A percentile compares a stretch with the other conserved stretches of the same genome.
Conservation (phyloP, 1,140 invertebrate genomes). For the Caenorhabditis latens region DNA sequence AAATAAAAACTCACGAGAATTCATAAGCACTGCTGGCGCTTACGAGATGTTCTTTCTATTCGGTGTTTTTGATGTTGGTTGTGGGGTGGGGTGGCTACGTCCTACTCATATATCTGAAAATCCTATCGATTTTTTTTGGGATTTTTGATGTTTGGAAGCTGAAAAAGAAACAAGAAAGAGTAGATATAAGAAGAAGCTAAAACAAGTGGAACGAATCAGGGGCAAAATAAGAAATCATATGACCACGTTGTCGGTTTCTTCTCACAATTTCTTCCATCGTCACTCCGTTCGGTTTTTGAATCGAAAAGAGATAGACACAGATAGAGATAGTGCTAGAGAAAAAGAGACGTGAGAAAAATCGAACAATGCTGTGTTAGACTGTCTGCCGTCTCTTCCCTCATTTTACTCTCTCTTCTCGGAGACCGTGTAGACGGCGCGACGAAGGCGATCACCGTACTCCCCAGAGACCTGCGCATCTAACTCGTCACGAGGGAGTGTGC, state of each 20-base stretch:
- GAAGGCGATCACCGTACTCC: background rate
- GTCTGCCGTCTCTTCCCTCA: background rate
- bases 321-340: background rate
- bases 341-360: background rate
- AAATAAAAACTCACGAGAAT: conserved; percentile 13
- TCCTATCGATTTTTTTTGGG: background rate
- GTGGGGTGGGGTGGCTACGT: conserved; percentile 2
- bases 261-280: no score
- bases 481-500: background rate
- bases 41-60: conserved; percentile 12
- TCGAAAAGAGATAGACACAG: background rate
- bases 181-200: background rate
- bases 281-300: background rate
- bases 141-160: background rate
- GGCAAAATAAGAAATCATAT: no score
- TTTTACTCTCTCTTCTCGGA: background rate
- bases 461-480: conserved; percentile 15
- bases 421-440: background rate
- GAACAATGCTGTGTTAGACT: background rate
- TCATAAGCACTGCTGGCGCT: conserved; percentile 46
- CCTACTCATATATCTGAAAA: conserved; percentile 46
- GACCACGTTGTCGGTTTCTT: no score
- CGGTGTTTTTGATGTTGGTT: background rate
- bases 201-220: no score
- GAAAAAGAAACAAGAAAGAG: background rate